Evolutionary conservation across 2,797 vertebrate genomes (phyloP).

Genomic region (Sebastes hopkinsi): DNA sequence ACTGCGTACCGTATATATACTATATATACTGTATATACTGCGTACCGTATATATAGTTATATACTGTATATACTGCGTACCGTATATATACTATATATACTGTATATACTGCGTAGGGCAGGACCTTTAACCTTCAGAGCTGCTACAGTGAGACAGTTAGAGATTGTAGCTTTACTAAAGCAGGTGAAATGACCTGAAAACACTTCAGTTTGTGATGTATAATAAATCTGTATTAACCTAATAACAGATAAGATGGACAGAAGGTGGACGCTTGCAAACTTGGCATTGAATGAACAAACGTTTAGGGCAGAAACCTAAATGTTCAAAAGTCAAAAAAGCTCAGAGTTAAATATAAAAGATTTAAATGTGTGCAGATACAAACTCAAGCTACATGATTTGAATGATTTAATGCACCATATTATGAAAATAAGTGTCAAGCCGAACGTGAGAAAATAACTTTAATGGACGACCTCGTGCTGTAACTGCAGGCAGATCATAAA

Average conservation of each 20-base stretch:
- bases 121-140: background rate
- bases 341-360: background rate
- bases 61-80: too few relatives aligned
- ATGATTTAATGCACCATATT: background rate
- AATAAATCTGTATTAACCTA: too few relatives aligned
- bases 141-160: background rate
- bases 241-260: too few relatives aligned
- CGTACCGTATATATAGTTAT: too few relatives aligned
- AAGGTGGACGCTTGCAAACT: background rate
- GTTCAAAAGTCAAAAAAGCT: background rate
- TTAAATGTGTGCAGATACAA: background rate
- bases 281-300: background rate
- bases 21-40: too few relatives aligned
- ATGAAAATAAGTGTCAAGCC: background rate
- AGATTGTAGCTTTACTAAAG: too few relatives aligned
- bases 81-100: too few relatives aligned
- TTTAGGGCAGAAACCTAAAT: background rate
- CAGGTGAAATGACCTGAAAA: too few relatives aligned
- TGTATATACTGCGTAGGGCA: background rate
- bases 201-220: too few relatives aligned
- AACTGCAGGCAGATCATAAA: background rate
- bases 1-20: too few relatives aligned
- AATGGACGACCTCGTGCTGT: background rate
- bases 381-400: background rate
- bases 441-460: background rate